Evolutionary conservation across 2,888 invertebrate genomes (phyloP), one percentile per base, ranked within the genome.

Genomic region (Crioceris asparagi): DNA sequence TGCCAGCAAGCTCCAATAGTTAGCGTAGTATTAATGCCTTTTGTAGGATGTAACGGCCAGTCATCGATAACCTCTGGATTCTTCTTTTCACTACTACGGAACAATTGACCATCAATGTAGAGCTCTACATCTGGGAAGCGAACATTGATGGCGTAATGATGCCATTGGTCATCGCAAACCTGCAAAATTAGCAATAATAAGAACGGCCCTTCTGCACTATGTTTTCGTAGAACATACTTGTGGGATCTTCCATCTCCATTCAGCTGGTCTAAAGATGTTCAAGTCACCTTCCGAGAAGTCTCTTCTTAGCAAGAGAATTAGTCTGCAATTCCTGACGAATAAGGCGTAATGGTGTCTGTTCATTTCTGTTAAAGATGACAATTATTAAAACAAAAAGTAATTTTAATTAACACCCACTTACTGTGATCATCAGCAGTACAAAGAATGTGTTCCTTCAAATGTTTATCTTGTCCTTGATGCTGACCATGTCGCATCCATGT

Each of bases 1-100:
- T 96, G 96, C 88, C 93, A 98, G 70, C 98, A 98, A 17, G 96
- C 97, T 2, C 97, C 98, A 1, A 97, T 83, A 0, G 87, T 83
- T 27, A 97, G 69, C 4, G 91, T 92, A 6, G 96, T 97, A 62
- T 91, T 91, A 48, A 91, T 79, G 1, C 86, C 91, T 52, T 88
- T 88, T 1, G 94, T 90, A 6, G 92, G 91, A 62, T 97, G 97
- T 29, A 98, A 71, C 1, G 97, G 96, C 96, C 96, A 97, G 68
- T 98, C 98, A 61, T 98, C 97, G 59, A 98, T 91, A 32, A 98
- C 90, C 66, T 97, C 96, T 0, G 94, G 93, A 51, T 91, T 93
- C 58, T 81, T 80, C 57, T 83, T 74, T 52, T 74, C 77, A 1
- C 49, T 46, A 3, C 14, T 14, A 4, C 66, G 61, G 51, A 66